Conservation (phyloP, 2,888 invertebrate species). For the Synergus japonicus region DNA sequence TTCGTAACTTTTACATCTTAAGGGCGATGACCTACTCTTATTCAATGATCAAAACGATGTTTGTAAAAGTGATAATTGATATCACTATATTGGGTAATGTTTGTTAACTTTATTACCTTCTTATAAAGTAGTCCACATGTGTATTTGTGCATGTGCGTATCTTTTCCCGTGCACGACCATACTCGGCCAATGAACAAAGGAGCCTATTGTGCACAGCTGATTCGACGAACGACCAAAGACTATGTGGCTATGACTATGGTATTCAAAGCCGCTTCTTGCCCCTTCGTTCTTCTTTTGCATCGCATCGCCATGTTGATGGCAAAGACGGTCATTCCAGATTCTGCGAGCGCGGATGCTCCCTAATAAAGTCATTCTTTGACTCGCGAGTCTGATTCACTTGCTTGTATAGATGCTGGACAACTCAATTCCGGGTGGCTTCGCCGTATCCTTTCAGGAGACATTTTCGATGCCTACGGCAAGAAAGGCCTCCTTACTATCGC, state of each 20-base stretch:
- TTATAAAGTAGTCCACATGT: conserved; percentile 20
- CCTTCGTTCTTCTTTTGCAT: conserved; percentile 13
- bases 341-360: conserved; percentile 30
- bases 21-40: no score
- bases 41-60: no score
- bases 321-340: conserved; percentile 25
- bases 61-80: no score
- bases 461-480: neutral
- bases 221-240: neutral
- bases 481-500: conserved; percentile 45
- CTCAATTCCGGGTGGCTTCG: conserved; percentile 7
- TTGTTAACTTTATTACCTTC: neutral
- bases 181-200: conserved; percentile 52
- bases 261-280: neutral
- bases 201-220: conserved; percentile 51
- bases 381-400: conserved; percentile 30
- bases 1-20: neutral
- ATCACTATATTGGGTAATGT: no score
- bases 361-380: conserved; percentile 54
- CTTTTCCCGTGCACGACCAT: conserved; percentile 24
- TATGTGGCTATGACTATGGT: conserved; percentile 21
- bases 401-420: neutral
- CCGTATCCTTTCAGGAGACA: conserved; percentile 4
- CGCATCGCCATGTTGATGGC: conserved; percentile 6
- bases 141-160: conserved; percentile 23